Evolutionary conservation across 2,888 invertebrate species (phyloP), one percentile per base, ranked within the genome.

Genomic region (Ectemnius cavifrons): DNA sequence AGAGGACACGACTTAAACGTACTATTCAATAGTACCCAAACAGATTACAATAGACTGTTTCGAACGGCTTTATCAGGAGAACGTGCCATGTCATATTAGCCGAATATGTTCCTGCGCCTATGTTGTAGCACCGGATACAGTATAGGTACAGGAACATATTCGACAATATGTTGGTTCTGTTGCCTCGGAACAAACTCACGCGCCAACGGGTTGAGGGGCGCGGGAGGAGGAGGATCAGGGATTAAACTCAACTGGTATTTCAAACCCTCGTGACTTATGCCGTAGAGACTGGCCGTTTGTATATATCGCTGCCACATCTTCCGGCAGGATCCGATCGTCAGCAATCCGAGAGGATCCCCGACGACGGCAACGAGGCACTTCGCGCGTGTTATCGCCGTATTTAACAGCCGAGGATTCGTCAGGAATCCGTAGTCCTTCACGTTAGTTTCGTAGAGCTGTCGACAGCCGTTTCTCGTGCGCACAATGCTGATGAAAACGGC

Each of bases 341-440:
- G 95, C 11, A 97, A 91, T 0, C 96, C 96, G 0, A 96, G 94
- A 0, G 97, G 96, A 91, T 97, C 97, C 0, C 97, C 97, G 1
- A 97, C 95, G 14, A 97, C 96, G 2, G 95, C 96, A 0, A 97
- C 96, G 62, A 96, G 91, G 83, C 95, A 95, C 91, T 96, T 96
- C 0, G 97, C 96, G 72, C 97, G 92, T 0, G 94, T 97, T 64
- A 97, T 95, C 0, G 97, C 97, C 0, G 97, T 97, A 87, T 96
- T 97, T 28, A 97, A 90, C 4, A 97, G 92, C 85, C 96, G 95
- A 0, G 95, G 94, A 90, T 96, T 96, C 28, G 96, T 96, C 58
- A 97, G 91, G 88, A 97, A 97, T 0, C 96, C 96, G 86, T 95
- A 96, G 87, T 96, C 96, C 66, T 94, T 93, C 1, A 90, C 82